These are phyloP conservation scores for Porites lobata DNA, from an alignment of 92 coral and sea anemone species.

Conservation along the genomic window DNA sequence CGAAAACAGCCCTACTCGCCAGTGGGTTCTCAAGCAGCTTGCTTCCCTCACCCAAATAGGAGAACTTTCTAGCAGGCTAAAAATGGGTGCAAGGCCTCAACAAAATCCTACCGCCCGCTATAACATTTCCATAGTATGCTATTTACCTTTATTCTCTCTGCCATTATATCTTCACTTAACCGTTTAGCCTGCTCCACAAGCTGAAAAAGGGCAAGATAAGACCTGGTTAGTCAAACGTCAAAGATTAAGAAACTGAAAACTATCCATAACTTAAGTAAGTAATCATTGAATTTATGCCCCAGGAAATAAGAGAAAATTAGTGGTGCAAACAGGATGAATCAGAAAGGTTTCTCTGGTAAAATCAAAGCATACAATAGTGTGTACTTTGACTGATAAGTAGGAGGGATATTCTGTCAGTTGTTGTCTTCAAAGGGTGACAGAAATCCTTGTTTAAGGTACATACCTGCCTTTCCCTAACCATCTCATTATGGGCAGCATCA, in stretches of 20 bases:
- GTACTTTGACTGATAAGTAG: too few relatives aligned
- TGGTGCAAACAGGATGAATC: not conserved
- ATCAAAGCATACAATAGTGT: too few relatives aligned
- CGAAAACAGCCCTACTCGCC: too few relatives aligned
- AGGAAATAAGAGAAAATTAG: not conserved
- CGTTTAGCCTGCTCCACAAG: conserved; percentile 96
- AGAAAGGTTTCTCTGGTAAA: not conserved
- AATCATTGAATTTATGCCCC: not conserved
- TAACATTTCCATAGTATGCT: not conserved
- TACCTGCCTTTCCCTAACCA: conserved; percentile 97
- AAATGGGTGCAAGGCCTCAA: too few relatives aligned
- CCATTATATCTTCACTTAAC: conserved; percentile 94
- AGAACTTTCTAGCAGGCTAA: too few relatives aligned
- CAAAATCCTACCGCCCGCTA: not conserved
- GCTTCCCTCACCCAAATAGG: too few relatives aligned
- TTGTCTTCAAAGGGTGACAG: not conserved
- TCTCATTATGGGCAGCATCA: conserved; percentile 95
- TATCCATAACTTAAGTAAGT: too few relatives aligned
- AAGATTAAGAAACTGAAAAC: not conserved
- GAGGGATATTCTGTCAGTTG: too few relatives aligned
- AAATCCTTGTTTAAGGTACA: not conserved
- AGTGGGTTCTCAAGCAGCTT: too few relatives aligned
- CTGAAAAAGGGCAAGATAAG: conserved; percentile 50
- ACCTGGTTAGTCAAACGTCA: not conserved
- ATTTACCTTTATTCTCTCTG: conserved; percentile 79